Evolutionary conservation across 2,888 invertebrate genomes (phyloP).

Genomic region (Latheticus oryzae): DNA sequence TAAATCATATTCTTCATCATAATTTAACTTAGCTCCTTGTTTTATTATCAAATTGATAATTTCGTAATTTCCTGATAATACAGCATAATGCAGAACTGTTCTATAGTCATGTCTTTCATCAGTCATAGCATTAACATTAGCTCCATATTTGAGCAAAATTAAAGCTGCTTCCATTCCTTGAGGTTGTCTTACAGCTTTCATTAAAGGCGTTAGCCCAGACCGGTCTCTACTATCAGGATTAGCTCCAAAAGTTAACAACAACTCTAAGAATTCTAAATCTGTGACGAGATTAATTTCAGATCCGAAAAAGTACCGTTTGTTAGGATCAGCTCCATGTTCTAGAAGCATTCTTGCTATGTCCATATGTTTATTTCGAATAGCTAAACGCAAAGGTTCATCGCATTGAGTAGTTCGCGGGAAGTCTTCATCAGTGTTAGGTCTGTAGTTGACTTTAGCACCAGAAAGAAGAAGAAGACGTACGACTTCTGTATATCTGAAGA

Average conservation of each 20-base stretch:
- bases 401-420: slow-evolving; percentile 80
- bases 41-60: slow-evolving; percentile 84
- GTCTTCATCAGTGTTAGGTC: slow-evolving; percentile 77
- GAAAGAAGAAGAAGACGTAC: slow-evolving; percentile 79
- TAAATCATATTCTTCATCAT: slow-evolving; percentile 70
- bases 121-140: slow-evolving; percentile 87
- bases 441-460: slow-evolving; percentile 84
- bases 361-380: slow-evolving; percentile 87
- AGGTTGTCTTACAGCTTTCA: slow-evolving; percentile 86
- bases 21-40: slow-evolving; percentile 82
- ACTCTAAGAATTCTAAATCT: slow-evolving; percentile 83
- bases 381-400: slow-evolving; percentile 90
- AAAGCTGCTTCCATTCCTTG: slow-evolving; percentile 82
- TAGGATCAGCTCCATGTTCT: slow-evolving; percentile 88
- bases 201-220: slow-evolving; percentile 88
- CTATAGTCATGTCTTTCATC: slow-evolving; percentile 88
- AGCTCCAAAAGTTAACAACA: slow-evolving; percentile 87
- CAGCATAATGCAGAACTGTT: slow-evolving; percentile 88
- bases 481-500: slow-evolving; percentile 70
- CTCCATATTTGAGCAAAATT: slow-evolving; percentile 82
- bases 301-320: slow-evolving; percentile 91
- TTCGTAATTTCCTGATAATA: slow-evolving; percentile 79
- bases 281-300: slow-evolving; percentile 90
- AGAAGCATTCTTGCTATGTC: slow-evolving; percentile 78
- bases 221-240: slow-evolving; percentile 88